These are phyloP conservation scores for Chelonoidis abingdonii DNA, from an alignment of 2,113 vertebrate genomes.

Conservation along the genomic window DNA sequence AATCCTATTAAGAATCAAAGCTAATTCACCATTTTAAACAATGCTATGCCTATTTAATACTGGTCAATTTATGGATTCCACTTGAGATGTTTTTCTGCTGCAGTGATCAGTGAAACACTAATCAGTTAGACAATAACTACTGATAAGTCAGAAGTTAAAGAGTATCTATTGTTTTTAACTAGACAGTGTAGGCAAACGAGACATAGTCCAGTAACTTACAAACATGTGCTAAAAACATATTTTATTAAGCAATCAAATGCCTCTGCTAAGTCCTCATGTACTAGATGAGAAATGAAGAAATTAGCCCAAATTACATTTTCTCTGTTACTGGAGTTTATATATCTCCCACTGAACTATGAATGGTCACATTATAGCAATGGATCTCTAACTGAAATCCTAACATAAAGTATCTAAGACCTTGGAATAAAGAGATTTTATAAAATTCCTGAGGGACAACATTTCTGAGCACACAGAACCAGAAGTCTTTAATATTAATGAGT, in stretches of 20 bases:
- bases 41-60: neutral
- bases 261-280: neutral
- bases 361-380: neutral
- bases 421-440: neutral
- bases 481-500: neutral
- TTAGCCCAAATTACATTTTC: neutral
- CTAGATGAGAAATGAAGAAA: neutral
- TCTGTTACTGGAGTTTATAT: neutral
- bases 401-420: rapidly evolving
- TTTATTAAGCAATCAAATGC: neutral
- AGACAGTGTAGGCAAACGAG: neutral
- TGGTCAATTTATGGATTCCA: neutral
- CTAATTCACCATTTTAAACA: neutral
- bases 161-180: neutral
- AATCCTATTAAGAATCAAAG: neutral
- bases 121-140: neutral
- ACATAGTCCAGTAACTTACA: rapidly evolving
- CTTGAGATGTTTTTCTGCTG: neutral
- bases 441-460: neutral
- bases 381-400: neutral
- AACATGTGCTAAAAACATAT: neutral
- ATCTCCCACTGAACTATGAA: neutral
- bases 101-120: neutral
- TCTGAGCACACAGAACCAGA: neutral
- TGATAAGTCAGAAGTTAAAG: neutral